Percentiles rank a stretch among this genome's conserved stretches.
These are phyloP conservation scores for Chelon auratus DNA, from an alignment of 2,797 vertebrate species.

Conservation along the genomic window DNA sequence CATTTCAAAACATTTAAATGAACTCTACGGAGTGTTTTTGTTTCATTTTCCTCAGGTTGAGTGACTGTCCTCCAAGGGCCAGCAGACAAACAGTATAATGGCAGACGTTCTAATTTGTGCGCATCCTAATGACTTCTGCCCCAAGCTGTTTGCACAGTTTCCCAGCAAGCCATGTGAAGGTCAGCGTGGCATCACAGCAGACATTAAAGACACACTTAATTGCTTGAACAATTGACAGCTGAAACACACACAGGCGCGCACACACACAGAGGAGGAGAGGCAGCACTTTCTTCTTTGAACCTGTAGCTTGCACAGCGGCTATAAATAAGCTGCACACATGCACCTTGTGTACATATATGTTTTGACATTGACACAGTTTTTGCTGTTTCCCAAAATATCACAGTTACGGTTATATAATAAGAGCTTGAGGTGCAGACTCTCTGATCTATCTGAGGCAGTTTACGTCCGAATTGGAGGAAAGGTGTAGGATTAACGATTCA, in stretches of 20 bases:
- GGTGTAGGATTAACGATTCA: too few relatives aligned
- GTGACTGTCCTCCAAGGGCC: conserved; percentile 38
- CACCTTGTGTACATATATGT: too few relatives aligned
- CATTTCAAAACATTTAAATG: conserved; percentile 31
- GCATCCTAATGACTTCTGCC: conserved; percentile 68
- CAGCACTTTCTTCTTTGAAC: conserved; percentile 3
- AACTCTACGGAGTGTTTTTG: conserved; percentile 42
- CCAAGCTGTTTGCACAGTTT: conserved; percentile 68
- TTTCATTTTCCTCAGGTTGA: conserved; percentile 61
- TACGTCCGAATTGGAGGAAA: too few relatives aligned
- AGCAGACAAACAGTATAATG: conserved; percentile 57
- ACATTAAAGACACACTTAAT: conserved; percentile 56
- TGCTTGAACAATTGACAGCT: conserved; percentile 51
- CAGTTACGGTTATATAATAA: too few relatives aligned
- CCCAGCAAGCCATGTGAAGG: conserved; percentile 65
- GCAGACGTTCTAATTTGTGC: conserved; percentile 69
- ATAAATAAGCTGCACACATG: background rate
- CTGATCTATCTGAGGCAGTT: too few relatives aligned
- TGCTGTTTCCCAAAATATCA: too few relatives aligned
- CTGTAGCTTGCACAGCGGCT: background rate
- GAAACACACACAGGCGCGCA: conserved; percentile 5
- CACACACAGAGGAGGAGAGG: background rate
- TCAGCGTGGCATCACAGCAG: conserved; percentile 63
- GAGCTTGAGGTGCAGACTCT: too few relatives aligned
- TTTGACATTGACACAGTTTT: too few relatives aligned